Evolutionary conservation across 2,888 invertebrate genomes (phyloP), one percentile per base, ranked within the genome.

Genomic region (Priocnemis perturbator): DNA sequence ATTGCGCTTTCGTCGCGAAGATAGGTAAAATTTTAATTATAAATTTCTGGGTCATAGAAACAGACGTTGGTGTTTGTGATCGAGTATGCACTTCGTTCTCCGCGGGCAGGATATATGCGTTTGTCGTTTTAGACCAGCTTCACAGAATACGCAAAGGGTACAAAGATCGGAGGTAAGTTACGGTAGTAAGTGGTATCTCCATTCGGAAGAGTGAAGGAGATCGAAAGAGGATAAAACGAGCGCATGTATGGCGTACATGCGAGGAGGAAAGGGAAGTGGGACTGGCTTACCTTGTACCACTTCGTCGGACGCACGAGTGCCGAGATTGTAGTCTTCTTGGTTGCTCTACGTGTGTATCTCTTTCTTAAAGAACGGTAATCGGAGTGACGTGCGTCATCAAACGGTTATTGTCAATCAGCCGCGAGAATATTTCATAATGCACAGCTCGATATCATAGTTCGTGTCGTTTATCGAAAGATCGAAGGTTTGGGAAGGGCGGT

Each of bases 241-340:
- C n/a, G 17, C 17, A 23, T 44, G 53, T 62, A 44, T 37, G 17
- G 20, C 17, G 45, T 58, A 58, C 59, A 61, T 59, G 69, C 56
- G 56, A 76, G 61, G 64, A 78, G 67, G 68, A 74, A 69, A 79
- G 77, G 69, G 78, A 79, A 80, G 74, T 73, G 70, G 74, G 72
- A 77, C 77, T 70, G 70, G 76, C 52, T 79, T 78, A 68, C 71
- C 77, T 81, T 80, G 78, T 80, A 71, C 78, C 56, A 77, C 78
- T 78, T 80, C 61, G 61, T 69, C 47, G 71, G 57, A 60, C 60
- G 64, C 73, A 69, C 64, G 63, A 68, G 60, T 77, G 72, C 60
- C 67, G 67, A 77, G 77, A 77, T 75, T 71, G 65, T 60, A 66
- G 52, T 65, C 62, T 69, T 65, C n/a, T 50, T 17, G 50, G 37